Percentiles rank a stretch among this genome's conserved stretches.
phyloP scores from a whole-genome alignment of 2,888 invertebrate species.

The Adineta ricciae region DNA sequence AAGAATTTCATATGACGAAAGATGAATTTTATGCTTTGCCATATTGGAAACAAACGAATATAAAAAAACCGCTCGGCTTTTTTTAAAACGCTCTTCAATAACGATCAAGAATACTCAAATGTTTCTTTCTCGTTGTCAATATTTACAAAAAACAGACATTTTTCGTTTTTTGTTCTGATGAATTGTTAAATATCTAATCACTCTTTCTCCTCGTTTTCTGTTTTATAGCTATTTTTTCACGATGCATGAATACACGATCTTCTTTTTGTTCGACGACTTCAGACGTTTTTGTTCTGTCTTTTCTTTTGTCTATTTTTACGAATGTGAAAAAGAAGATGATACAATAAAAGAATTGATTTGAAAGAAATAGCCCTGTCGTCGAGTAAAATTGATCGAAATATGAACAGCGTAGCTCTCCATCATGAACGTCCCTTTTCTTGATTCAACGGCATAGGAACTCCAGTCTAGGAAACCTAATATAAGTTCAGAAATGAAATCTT shows the following conservation, averaged over 20 bases:
- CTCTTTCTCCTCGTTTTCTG: neutral
- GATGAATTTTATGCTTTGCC: conserved; percentile 71
- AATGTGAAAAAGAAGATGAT: neutral
- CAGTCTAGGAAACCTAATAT: too few species aligned
- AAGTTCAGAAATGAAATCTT: too few species aligned
- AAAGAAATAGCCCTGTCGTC: too few species aligned
- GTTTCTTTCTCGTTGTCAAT: neutral
- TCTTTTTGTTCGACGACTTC: neutral
- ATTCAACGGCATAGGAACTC: too few species aligned
- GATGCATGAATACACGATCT: neutral
- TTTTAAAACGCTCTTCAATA: conserved; percentile 55
- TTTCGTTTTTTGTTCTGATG: neutral
- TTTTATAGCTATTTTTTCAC: neutral
- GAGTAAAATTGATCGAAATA: too few species aligned
- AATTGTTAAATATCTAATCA: neutral
- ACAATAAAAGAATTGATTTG: neutral
- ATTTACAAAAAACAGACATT: neutral
- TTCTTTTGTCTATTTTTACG: neutral
- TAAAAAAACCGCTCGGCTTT: conserved; percentile 77
- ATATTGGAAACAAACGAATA: conserved; percentile 76
- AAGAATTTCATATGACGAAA: conserved; percentile 65
- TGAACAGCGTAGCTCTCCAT: too few species aligned
- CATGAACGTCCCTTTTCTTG: too few species aligned
- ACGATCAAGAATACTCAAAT: neutral
- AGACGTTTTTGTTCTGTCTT: neutral